phyloP scores from a whole-genome alignment of 92 coral and sea anemone genomes.

The Bergia sp. region DNA sequence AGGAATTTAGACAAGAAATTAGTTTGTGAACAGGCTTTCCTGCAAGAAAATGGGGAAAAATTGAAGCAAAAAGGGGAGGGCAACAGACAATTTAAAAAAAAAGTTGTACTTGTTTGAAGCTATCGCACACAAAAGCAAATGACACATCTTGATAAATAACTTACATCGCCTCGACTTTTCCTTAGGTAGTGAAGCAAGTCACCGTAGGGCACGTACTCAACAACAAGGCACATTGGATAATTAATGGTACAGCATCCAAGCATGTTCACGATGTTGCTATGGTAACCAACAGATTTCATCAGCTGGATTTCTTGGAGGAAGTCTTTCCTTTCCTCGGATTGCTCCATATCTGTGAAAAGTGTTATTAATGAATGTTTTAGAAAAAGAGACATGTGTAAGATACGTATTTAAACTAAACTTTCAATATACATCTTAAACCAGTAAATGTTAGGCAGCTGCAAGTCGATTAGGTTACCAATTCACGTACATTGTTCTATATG shows the following conservation, averaged over 20 bases:
- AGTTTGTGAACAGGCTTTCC: no score
- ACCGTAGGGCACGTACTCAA: constrained; percentile 30
- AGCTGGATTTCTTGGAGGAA: constrained; percentile 36
- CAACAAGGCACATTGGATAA: constrained; percentile 33
- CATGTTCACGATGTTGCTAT: constrained; percentile 43
- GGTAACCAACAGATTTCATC: constrained; percentile 45
- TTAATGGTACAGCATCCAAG: constrained; percentile 36
- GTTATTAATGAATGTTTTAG: neutral
- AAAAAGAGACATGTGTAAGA: neutral
- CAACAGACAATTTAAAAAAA: no score
- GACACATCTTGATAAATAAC: neutral
- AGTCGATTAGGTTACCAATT: no score
- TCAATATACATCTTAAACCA: no score
- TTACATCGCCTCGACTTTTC: constrained; percentile 37
- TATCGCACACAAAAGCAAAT: no score
- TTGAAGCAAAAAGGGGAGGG: no score
- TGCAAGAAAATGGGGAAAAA: no score
- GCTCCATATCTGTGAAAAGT: constrained; percentile 16
- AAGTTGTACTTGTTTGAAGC: no score
- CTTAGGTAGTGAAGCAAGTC: constrained; percentile 34
- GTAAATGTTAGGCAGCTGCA: no score
- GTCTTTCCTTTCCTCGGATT: constrained; percentile 31
- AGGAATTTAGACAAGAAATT: no score
- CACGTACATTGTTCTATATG: no score
- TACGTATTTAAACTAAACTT: neutral